Base-by-base conservation (phyloP, 92 coral and sea anemone genomes). In the Epizoanthus rinbou region DNA sequence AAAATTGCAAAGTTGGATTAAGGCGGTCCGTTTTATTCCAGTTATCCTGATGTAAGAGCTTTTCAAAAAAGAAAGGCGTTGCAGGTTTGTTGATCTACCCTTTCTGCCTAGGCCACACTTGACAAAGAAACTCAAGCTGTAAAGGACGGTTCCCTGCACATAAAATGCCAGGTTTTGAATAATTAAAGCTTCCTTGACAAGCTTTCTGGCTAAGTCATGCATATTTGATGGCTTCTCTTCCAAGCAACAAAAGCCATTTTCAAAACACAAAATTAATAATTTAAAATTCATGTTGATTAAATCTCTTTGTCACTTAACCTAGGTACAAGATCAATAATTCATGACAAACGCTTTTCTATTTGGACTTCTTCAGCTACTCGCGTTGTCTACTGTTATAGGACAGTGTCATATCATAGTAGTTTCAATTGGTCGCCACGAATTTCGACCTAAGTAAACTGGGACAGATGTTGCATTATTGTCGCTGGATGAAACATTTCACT, bases 251-350 rank as follows among this genome's bases (percentile, higher is more conserved):
- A 91, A 86, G 92, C 91, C 87, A 93, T 91, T 91, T 91, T 87
- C 91, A 89, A 93, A 88, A 92, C 85, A 86, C 88, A 85, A 85
- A 83, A 91, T 93, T 85, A 93, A 93, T 93, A 84, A 93, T 93
- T 93, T 89, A 93, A 93, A 93, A 91, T 93, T 93, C 95, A 91
- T 91, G 85, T 93, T 91, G 93, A 93, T 93, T 86, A 83, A 88
- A 91, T 91, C 90, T 92, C 88, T 87, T 89, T 93, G 92, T 87
- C 98, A 93, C 98, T 93, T 91, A 89, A 89, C 93, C 98, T 87
- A 85, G 90, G 83, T 82, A 15, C 62, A 66, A 50, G 37, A 81
- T 92, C 33, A 91, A 90, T 91, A 71, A 93, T 93, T 86, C 54
- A 92, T 86, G 37, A 64, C 87, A 54, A 24, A 80, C 74, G 60